Conservation (phyloP, 2,888 invertebrate genomes). For the Zhengitettix transpicula region DNA sequence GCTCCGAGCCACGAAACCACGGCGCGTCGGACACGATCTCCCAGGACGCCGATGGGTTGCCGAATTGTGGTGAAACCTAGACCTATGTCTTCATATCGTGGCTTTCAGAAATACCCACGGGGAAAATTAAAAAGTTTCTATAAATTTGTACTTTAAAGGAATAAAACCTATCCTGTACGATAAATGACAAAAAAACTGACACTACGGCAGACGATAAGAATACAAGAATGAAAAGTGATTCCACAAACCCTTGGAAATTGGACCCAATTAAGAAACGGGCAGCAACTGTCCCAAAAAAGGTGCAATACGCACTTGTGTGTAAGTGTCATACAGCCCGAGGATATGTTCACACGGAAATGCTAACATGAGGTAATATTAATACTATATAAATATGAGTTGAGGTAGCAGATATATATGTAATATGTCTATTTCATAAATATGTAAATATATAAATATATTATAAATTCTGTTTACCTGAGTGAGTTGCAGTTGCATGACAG, state of each 20-base stretch:
- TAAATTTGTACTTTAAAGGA: slow-evolving; percentile 5
- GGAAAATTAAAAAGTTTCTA: not conserved
- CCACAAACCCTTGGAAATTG: slow-evolving; percentile 8
- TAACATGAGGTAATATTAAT: slow-evolving; percentile 6
- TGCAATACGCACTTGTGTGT: not conserved
- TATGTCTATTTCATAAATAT: not conserved
- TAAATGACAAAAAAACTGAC: not conserved
- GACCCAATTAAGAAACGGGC: slow-evolving; percentile 4
- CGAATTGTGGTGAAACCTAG: not conserved
- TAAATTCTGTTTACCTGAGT: slow-evolving; percentile 7
- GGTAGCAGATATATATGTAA: slow-evolving; percentile 10
- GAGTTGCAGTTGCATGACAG: not conserved
- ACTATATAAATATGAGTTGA: slow-evolving; percentile 7
- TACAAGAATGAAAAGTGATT: slow-evolving; percentile 4
- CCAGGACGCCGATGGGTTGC: not conserved
- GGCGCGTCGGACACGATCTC: slow-evolving; percentile 4
- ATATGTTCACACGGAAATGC: not conserved
- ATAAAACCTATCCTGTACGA: not conserved
- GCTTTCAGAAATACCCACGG: not conserved
- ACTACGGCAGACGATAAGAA: not conserved
- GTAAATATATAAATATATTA: slow-evolving; percentile 3
- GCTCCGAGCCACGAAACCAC: slow-evolving; percentile 4
- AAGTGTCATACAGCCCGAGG: not conserved
- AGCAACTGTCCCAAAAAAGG: not conserved
- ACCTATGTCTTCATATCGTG: not conserved